phyloP scores from a whole-genome alignment of 2,888 invertebrate species.

The Euplagia quadripunctaria region DNA sequence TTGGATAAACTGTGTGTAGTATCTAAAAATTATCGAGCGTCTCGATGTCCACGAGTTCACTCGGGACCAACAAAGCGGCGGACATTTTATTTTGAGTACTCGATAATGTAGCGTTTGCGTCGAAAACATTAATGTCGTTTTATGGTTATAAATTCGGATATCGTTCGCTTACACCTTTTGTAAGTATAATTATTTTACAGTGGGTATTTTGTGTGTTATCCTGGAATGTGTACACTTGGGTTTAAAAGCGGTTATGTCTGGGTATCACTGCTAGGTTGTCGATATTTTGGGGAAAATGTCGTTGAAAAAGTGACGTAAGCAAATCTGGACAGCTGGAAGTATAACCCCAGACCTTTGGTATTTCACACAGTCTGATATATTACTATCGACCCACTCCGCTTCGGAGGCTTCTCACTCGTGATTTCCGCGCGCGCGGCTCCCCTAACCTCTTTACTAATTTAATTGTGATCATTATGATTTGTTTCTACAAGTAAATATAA shows the following conservation, averaged over 20 bases:
- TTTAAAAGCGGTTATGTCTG: slow-evolving; percentile 73
- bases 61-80: slow-evolving; percentile 88
- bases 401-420: slow-evolving; percentile 79
- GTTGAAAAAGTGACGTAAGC: slow-evolving; percentile 83
- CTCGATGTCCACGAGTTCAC: slow-evolving; percentile 87
- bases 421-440: slow-evolving; percentile 86
- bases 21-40: slow-evolving; percentile 82
- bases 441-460: slow-evolving; percentile 86
- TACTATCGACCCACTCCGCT: slow-evolving; percentile 82
- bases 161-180: slow-evolving; percentile 86
- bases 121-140: slow-evolving; percentile 87
- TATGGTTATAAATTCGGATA: slow-evolving; percentile 84
- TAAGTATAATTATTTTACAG: slow-evolving; percentile 75
- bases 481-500: slow-evolving; percentile 52
- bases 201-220: slow-evolving; percentile 65
- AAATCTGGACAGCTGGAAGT: slow-evolving; percentile 71
- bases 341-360: slow-evolving; percentile 60
- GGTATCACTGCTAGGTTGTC: slow-evolving; percentile 77
- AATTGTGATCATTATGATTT: slow-evolving; percentile 76
- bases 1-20: slow-evolving; percentile 73
- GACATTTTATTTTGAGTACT: slow-evolving; percentile 88
- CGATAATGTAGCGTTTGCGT: slow-evolving; percentile 88
- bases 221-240: slow-evolving; percentile 62
- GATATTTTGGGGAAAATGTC: slow-evolving; percentile 80
- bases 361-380: slow-evolving; percentile 63